These are phyloP conservation scores for Sinotaia quadrata DNA, from an alignment of 2,888 invertebrate species.

Conservation along the genomic window DNA sequence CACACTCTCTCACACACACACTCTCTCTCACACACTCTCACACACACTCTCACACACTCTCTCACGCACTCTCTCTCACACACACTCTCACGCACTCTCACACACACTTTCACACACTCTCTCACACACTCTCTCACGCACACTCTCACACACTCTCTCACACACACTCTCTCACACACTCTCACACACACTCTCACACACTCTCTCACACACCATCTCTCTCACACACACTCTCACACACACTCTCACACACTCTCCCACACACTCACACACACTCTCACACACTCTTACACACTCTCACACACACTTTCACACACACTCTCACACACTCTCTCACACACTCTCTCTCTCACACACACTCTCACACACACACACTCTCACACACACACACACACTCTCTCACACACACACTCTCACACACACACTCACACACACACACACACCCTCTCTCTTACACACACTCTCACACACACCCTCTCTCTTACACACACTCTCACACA, in stretches of 20 bases:
- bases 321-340: constrained; percentile 12
- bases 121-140: not conserved
- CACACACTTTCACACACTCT: not conserved
- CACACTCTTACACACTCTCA: not conserved
- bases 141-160: not conserved
- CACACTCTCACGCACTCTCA: not conserved
- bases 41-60: not conserved
- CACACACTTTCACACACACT: not conserved
- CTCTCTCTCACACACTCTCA: constrained; percentile 1
- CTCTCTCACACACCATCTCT: not conserved
- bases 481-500: not conserved
- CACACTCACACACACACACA: not conserved
- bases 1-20: constrained; percentile 8
- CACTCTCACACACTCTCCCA: not conserved
- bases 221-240: not conserved
- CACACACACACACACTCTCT: not conserved
- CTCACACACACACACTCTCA: constrained; percentile 6
- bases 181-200: not conserved
- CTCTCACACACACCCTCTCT: not conserved
- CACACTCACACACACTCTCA: not conserved
- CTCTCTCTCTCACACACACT: constrained; percentile 1
- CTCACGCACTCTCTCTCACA: not conserved
- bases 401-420: not conserved
- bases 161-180: not conserved
- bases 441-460: not conserved